Evolutionary conservation across 2,113 vertebrate genomes (phyloP).

Genomic region (Penelope pileata): DNA sequence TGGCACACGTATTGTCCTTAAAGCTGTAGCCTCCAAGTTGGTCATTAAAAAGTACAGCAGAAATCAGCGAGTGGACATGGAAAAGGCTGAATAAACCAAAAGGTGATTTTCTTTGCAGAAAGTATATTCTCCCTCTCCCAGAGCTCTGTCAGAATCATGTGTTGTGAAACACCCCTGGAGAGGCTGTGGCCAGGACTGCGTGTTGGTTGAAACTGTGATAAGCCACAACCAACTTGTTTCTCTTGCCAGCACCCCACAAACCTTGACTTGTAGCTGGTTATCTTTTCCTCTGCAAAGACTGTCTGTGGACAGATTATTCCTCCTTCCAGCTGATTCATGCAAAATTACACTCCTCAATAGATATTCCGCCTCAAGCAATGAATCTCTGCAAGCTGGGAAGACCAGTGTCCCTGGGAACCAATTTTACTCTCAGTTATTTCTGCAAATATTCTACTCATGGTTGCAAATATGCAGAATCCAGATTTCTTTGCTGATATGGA

Average conservation of each 20-base stretch:
- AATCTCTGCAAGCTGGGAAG: slow-evolving; percentile 23
- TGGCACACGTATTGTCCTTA: not conserved
- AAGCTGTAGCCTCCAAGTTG: not conserved
- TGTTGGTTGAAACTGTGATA: not conserved
- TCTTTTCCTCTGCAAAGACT: not conserved
- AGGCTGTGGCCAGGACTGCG: not conserved
- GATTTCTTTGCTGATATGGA: slow-evolving; percentile 13
- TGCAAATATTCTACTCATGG: not conserved
- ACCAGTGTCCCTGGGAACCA: not conserved
- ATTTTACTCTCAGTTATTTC: slow-evolving; percentile 12
- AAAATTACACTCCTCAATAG: not conserved
- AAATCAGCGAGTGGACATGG: not conserved
- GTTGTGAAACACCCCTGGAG: not conserved
- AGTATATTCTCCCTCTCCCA: not conserved
- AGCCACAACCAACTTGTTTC: not conserved
- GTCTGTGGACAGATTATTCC: not conserved
- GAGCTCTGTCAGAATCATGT: not conserved
- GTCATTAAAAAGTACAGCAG: not conserved
- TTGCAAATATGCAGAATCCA: not conserved
- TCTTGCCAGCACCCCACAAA: not conserved
- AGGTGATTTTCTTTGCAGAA: not conserved
- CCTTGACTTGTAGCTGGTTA: not conserved
- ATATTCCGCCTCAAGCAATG: not conserved
- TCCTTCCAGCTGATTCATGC: not conserved
- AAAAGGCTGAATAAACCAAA: not conserved